These are phyloP conservation scores for Tenebrosternarchus preto DNA, from an alignment of 2,113 vertebrate species.

Conservation along the genomic window DNA sequence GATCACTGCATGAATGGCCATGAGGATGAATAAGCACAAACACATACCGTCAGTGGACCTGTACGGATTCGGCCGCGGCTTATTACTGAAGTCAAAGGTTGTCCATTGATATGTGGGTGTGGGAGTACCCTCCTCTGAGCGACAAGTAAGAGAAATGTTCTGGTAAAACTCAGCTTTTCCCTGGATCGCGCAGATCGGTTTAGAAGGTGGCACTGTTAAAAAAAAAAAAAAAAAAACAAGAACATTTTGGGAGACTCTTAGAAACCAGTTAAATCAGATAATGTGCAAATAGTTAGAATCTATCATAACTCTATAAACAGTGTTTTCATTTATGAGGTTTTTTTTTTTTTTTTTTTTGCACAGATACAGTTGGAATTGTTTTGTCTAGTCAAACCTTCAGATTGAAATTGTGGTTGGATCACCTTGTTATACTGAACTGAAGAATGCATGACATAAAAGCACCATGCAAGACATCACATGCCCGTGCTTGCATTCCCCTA, in stretches of 20 bases:
- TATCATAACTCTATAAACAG: too few relatives aligned
- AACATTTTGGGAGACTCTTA: background rate
- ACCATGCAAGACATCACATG: too few relatives aligned
- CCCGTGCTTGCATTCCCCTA: too few relatives aligned
- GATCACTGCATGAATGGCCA: background rate
- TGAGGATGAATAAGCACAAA: background rate
- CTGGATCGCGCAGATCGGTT: conserved; percentile 74
- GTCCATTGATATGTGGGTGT: conserved; percentile 82
- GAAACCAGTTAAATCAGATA: background rate
- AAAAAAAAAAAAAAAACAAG: background rate
- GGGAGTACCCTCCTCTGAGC: conserved; percentile 84
- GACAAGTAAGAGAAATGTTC: conserved; percentile 83
- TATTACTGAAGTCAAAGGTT: conserved; percentile 60
- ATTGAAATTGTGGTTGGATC: too few relatives aligned
- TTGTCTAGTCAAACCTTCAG: too few relatives aligned
- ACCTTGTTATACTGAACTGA: too few relatives aligned
- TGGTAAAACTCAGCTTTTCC: conserved; percentile 78
- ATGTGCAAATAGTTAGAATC: too few relatives aligned
- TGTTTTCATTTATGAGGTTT: too few relatives aligned
- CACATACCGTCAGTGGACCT: conserved; percentile 65
- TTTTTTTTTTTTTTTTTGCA: too few relatives aligned
- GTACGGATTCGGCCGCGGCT: conserved; percentile 10
- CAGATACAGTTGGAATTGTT: too few relatives aligned
- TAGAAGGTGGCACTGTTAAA: conserved; percentile 82
- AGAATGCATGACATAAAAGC: too few relatives aligned